Evolutionary conservation across 2,888 invertebrate species (phyloP).

Genomic region (Cordilura impudica): DNA sequence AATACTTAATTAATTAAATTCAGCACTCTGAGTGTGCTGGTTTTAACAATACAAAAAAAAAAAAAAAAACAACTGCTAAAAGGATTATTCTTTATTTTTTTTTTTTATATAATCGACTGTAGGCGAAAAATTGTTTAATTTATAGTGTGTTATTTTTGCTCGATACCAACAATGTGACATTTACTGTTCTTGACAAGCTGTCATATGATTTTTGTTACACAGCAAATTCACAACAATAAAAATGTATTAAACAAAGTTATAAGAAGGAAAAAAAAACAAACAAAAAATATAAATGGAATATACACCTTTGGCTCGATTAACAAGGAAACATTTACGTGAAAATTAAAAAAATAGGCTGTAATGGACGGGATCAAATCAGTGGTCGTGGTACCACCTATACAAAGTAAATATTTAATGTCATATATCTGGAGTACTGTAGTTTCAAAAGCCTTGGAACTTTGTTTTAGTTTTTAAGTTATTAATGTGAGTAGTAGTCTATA

Average conservation of each 20-base stretch:
- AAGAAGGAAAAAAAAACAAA: too few relatives aligned
- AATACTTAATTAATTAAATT: conserved; percentile 45
- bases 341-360: too few relatives aligned
- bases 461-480: too few relatives aligned
- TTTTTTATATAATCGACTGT: neutral
- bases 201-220: conserved; percentile 51
- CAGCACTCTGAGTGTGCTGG: conserved; percentile 1
- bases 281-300: neutral
- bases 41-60: neutral
- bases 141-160: conserved; percentile 34
- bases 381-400: too few relatives aligned
- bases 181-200: conserved; percentile 56
- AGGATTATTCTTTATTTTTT: neutral
- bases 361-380: too few relatives aligned
- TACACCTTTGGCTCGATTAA: too few relatives aligned
- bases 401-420: too few relatives aligned
- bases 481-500: too few relatives aligned
- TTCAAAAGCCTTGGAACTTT: too few relatives aligned
- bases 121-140: conserved; percentile 43
- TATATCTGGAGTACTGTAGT: too few relatives aligned
- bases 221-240: conserved; percentile 12
- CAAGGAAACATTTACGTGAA: too few relatives aligned
- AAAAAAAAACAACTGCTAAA: neutral
- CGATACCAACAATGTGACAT: conserved; percentile 36
- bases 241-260: too few relatives aligned